These are phyloP conservation scores for Muscicapa adusta DNA, from an alignment of 2,113 vertebrate genomes.

Conservation along the genomic window DNA sequence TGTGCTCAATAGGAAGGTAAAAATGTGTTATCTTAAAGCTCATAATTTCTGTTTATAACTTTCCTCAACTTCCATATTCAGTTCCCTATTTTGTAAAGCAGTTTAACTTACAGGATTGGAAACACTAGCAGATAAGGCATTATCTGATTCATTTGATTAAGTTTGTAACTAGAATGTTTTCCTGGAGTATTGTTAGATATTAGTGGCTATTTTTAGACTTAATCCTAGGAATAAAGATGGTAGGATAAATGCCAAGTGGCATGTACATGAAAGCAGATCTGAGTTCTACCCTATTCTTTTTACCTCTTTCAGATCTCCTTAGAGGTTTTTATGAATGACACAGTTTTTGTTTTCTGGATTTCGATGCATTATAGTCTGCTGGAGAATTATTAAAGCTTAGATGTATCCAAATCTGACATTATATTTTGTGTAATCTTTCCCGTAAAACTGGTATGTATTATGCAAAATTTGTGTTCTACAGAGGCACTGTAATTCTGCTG, in stretches of 20 bases:
- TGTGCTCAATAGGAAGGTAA: background rate
- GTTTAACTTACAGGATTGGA: background rate
- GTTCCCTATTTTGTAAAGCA: background rate
- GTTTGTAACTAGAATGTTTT: background rate
- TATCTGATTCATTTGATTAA: background rate
- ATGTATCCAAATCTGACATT: background rate
- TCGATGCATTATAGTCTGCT: rapidly evolving
- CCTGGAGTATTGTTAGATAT: background rate
- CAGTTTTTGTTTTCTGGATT: background rate
- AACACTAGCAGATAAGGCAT: background rate
- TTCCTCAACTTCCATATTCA: background rate
- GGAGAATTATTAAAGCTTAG: background rate
- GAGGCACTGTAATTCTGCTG: background rate
- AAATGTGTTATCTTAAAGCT: background rate
- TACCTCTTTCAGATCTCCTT: background rate
- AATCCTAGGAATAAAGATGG: background rate
- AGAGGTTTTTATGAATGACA: background rate
- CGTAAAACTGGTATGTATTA: background rate
- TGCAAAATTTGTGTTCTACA: background rate
- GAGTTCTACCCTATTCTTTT: background rate
- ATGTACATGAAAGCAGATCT: background rate
- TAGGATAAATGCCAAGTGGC: background rate
- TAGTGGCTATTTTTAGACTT: background rate
- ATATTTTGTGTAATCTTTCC: background rate
- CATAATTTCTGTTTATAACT: background rate